Base-by-base conservation (phyloP, 2,113 vertebrate species). In the Engystomops pustulosus region DNA sequence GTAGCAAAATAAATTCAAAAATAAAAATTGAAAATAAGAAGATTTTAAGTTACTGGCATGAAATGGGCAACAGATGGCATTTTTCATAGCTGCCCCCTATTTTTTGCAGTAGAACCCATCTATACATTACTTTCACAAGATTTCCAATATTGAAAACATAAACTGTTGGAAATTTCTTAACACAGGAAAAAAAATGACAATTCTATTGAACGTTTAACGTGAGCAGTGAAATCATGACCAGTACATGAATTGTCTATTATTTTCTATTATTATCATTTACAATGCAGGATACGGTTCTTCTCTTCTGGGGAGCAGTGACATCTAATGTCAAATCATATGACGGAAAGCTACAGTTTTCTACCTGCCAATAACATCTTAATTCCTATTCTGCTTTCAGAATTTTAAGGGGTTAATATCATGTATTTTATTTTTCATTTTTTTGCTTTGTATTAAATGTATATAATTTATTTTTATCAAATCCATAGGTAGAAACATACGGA, bases 211-310 rank as follows among this genome's bases (percentile, higher is more conserved):
- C 18, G 14, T 65, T 32, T 65, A 32, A 62, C 27, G 60, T 65
- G 14, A 32, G 60, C 58, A 27, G 14, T 62, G 58, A 62, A 62
- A 62, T 65, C 12, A 3, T 60, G 23, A 60, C 55, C 23, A 23
- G 11, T 27, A 60, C 23, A 60, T 32, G 60, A 65, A 34, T 65
- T 65, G 27, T 14, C 60, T 65, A 32, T 65, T 65, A 65, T 65
- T 65, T 65, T 65, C 60, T 65, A 15, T 65, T 30, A 65, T 65
- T 65, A 65, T 65, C 60, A 65, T 32, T 32, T 65, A 65, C 27
- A 65, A 18, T 65, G 14, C 18, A 34, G 60, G 30, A 17, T 65
- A 65, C 15, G 7, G 60, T 18, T 65, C 60, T 32, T 10, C 10
- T 60, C 12, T 32, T 32, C 60, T 65, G 60, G 6, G 12, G 4